Evolutionary conservation across 2,888 invertebrate species (phyloP).

Genomic region (Epinotia demarniana): DNA sequence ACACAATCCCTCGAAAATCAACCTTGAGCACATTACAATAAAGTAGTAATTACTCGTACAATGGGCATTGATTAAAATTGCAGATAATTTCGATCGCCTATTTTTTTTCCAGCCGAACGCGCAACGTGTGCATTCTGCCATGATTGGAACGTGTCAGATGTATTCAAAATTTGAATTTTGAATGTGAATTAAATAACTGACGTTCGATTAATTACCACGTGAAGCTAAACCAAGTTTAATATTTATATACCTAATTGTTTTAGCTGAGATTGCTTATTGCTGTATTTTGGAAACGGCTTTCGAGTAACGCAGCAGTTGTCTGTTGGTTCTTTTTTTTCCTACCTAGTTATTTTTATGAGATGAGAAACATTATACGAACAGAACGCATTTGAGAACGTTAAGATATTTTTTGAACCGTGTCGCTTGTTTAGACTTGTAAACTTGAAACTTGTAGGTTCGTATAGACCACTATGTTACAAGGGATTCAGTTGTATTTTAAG

Average conservation of each 20-base stretch:
- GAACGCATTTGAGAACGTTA: too few species aligned
- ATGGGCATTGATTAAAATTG: conserved; percentile 44
- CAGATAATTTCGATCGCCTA: conserved; percentile 58
- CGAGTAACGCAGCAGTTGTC: too few species aligned
- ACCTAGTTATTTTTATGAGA: too few species aligned
- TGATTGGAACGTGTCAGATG: conserved; percentile 68
- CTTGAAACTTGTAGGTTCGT: too few species aligned
- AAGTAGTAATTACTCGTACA: conserved; percentile 4
- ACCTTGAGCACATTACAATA: conserved; percentile 34
- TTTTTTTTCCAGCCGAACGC: conserved; percentile 72
- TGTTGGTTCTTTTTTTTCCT: too few species aligned
- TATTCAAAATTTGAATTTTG: conserved; percentile 62
- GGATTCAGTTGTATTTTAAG: too few species aligned
- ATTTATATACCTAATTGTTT: not conserved
- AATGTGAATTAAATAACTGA: conserved; percentile 66
- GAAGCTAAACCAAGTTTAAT: not conserved
- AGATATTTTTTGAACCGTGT: too few species aligned
- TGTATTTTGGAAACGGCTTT: too few species aligned
- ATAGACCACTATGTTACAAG: too few species aligned
- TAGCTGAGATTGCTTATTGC: not conserved
- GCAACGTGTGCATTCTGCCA: conserved; percentile 59
- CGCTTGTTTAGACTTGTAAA: too few species aligned
- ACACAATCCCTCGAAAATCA: conserved; percentile 26
- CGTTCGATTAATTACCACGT: conserved; percentile 1
- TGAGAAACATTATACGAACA: too few species aligned